A percentile compares a stretch with the other conserved stretches of the same genome.
Conservation (phyloP, 2,113 vertebrate species). For the Forbesichthys agassizii region DNA sequence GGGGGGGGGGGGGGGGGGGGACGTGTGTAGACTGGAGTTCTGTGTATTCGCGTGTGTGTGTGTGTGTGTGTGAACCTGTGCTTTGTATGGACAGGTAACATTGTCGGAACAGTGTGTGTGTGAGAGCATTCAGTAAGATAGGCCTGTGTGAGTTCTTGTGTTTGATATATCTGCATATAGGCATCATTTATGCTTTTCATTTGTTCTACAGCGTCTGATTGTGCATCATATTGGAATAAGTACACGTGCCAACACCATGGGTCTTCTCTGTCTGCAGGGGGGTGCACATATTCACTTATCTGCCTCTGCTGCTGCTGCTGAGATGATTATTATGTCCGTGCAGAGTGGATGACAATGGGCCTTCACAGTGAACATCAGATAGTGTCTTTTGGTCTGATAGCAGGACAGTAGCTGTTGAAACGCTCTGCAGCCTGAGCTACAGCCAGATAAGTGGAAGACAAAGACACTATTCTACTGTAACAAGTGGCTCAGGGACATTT, state of each 20-base stretch:
- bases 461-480: constrained; percentile 64
- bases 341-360: constrained; percentile 52
- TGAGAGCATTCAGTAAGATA: background rate
- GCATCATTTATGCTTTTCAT: background rate
- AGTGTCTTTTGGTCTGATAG: constrained; percentile 59
- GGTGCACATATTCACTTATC: constrained; percentile 50
- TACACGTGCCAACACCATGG: constrained; percentile 17
- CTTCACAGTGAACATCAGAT: constrained; percentile 50
- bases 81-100: background rate
- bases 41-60: background rate
- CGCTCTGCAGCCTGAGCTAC: constrained; percentile 52
- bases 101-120: background rate
- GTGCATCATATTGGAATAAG: constrained; percentile 8
- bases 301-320: constrained; percentile 26
- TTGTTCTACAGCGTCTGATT: constrained; percentile 8
- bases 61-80: constrained; percentile 24
- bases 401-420: constrained; percentile 61
- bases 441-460: constrained; percentile 67
- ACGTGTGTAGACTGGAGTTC: background rate
- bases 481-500: constrained; percentile 61
- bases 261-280: constrained; percentile 38
- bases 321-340: constrained; percentile 60
- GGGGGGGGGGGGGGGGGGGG: background rate
- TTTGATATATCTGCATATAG: constrained; percentile 7
- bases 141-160: constrained; percentile 26